Evolutionary conservation across 2,113 vertebrate genomes (phyloP), one percentile per base, ranked within the genome.

Genomic region (Zosterops hypoxanthus): DNA sequence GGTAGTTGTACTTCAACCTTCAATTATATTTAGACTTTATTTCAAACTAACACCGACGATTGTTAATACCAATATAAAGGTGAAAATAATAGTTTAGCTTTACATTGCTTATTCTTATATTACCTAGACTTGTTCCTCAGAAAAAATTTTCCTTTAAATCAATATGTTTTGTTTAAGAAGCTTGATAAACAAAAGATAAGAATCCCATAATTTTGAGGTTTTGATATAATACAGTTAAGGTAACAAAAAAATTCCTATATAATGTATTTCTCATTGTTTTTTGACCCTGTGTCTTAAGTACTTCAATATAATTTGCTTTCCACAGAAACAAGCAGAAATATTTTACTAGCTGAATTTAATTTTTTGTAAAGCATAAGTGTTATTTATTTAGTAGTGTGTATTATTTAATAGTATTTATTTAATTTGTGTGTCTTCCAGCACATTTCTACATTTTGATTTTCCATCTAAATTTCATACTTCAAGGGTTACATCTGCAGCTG

Each of bases 401-500:
- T 39, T 39, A 39, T 39, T 39, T 39, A 39, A 39, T 39, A 39
- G 39, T 39, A 39, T 39, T 39, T 39, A 39, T 12, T 39, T 39
- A 39, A 47, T 61, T 72, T 47, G 2, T 81, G 11, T 9, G 3
- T 76, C 70, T 80, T 68, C 39, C 39, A 41, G 29, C 8, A 65
- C 2, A 41, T 56, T 93, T 92, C 20, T 83, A 47, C 23, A 60
- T 57, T 86, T 75, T 80, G 6, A 47, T 17, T 90, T 39, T 96
- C 25, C 50, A 77, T 66, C 34, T 91, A 55, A 86, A 96, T 94
- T 92, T 96, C 46, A 88, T 83, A 92, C 20, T 86, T 93, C 75
- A 95, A 73, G 42, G 21, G 33, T 92, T 95, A 89, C 42, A 63
- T 87, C 28, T 88, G 15, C 63, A 94, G 63, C 36, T 86, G 23